Base-by-base conservation (phyloP, 92 coral and sea anemone species). In the Micromussa lordhowensis region DNA sequence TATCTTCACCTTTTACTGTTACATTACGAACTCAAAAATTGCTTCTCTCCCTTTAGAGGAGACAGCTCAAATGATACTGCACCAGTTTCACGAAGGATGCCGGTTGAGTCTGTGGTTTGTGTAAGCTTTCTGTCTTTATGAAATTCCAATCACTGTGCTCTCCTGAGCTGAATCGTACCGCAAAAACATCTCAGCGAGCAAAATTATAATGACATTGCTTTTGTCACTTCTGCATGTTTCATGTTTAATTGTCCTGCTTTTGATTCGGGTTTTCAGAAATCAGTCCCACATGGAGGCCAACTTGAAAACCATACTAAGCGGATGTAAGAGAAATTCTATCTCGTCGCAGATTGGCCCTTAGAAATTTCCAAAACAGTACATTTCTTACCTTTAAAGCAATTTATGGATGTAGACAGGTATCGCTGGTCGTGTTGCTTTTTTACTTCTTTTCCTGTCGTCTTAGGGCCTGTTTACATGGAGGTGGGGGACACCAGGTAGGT, bases 271-370 rank as follows among this genome's bases (percentile, higher is more conserved):
- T 40, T n/a, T n/a, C n/a, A n/a, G n/a, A n/a, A n/a, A n/a, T n/a
- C n/a, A n/a, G n/a, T n/a, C n/a, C 57, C 85, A 66, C 59, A 40
- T 22, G 58, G 59, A 28, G 85, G 35, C 75, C 28, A 32, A 55
- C 66, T 68, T 70, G 64, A 83, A 70, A 83, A 73, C 68, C 68
- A 83, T 28, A 82, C 85, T 75, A 69, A 82, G 48, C 78, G 86
- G 86, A 84, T 72, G 26, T 35, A 55, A 32, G 28, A 85, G 82
- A 57, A 75, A 85, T 61, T 51, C 44, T 77, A 40, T 48, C 61
- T 83, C 51, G 6, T 24, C 35, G 19, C 32, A 36, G 55, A 12
- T 74, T 38, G 59, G 38, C 17, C 57, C 74, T 18, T 15, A 49
- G 11, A 68, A 31, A 54, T 49, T 30, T 18, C 61, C 17, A 21